These are phyloP conservation scores for Thaumatotibia leucotreta DNA, from an alignment of 1,140 invertebrate genomes.

Conservation along the genomic window DNA sequence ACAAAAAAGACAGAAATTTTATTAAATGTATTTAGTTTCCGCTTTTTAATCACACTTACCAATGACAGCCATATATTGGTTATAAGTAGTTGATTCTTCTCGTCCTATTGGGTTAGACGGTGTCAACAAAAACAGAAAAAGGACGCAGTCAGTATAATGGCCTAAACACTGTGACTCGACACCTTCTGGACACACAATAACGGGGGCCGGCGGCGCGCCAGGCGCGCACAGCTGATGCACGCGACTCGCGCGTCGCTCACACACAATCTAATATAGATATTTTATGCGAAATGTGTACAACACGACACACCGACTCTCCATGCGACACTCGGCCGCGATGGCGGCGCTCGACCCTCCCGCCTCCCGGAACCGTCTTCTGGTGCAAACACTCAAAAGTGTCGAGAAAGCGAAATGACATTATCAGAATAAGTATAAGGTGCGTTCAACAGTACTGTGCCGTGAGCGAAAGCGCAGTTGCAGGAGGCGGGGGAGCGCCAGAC, in stretches of 20 bases:
- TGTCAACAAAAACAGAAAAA: constrained; percentile 81
- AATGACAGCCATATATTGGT: constrained; percentile 91
- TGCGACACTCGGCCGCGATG: constrained; percentile 65
- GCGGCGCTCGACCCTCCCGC: constrained; percentile 56
- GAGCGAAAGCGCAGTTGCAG: constrained; percentile 37
- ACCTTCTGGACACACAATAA: constrained; percentile 47
- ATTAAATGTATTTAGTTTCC: constrained; percentile 68
- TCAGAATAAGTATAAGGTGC: constrained; percentile 5
- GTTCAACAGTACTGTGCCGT: constrained; percentile 14
- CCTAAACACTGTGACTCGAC: constrained; percentile 64
- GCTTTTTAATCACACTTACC: constrained; percentile 85
- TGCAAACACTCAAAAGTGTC: not conserved
- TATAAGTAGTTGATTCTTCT: constrained; percentile 91
- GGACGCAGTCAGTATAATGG: constrained; percentile 78
- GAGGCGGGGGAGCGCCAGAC: constrained; percentile 59
- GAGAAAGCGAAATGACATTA: not conserved
- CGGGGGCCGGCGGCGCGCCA: constrained; percentile 41
- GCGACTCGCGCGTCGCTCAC: constrained; percentile 49
- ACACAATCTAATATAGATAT: constrained; percentile 59
- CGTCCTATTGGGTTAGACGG: constrained; percentile 83
- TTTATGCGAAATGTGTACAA: constrained; percentile 60
- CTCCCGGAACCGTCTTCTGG: constrained; percentile 42
- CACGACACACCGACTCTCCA: constrained; percentile 68
- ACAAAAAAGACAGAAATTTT: constrained; percentile 68
- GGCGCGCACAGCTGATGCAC: constrained; percentile 21